These are phyloP conservation scores for Nasua narica DNA, from an alignment of 2,797 vertebrate genomes.

Conservation along the genomic window DNA sequence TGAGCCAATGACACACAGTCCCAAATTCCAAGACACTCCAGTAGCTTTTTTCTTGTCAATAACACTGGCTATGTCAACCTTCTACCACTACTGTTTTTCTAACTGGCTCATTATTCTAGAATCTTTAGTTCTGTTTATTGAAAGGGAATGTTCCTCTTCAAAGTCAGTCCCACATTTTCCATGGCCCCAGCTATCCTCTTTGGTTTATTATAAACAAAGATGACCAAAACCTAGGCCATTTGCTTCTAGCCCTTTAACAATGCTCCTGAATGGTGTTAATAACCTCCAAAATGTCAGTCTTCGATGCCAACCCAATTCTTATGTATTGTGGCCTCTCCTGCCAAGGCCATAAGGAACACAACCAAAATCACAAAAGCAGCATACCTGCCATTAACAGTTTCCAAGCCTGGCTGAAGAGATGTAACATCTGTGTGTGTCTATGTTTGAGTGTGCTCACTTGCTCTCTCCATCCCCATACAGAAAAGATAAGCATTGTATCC, in stretches of 20 bases:
- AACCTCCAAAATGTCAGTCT: background rate
- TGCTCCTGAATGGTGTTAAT: background rate
- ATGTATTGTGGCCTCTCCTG: background rate
- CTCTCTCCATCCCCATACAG: background rate
- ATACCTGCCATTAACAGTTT: background rate
- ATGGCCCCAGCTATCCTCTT: background rate
- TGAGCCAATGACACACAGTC: background rate
- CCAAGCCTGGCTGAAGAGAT: background rate
- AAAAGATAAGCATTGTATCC: background rate
- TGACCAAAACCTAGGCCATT: background rate
- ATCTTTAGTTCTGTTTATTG: background rate
- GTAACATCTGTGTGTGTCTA: background rate
- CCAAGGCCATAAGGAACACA: background rate
- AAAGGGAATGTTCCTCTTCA: background rate
- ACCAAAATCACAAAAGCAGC: constrained; percentile 6
- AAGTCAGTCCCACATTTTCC: background rate
- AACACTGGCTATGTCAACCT: background rate
- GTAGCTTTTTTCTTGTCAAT: constrained; percentile 10
- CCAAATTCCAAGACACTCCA: background rate
- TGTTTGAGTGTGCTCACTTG: background rate
- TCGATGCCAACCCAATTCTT: background rate
- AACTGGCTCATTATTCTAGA: background rate
- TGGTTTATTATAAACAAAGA: background rate
- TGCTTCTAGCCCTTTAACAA: background rate
- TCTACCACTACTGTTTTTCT: background rate